Conservation (phyloP, 1,140 invertebrate species). For the Phthorimaea operculella region DNA sequence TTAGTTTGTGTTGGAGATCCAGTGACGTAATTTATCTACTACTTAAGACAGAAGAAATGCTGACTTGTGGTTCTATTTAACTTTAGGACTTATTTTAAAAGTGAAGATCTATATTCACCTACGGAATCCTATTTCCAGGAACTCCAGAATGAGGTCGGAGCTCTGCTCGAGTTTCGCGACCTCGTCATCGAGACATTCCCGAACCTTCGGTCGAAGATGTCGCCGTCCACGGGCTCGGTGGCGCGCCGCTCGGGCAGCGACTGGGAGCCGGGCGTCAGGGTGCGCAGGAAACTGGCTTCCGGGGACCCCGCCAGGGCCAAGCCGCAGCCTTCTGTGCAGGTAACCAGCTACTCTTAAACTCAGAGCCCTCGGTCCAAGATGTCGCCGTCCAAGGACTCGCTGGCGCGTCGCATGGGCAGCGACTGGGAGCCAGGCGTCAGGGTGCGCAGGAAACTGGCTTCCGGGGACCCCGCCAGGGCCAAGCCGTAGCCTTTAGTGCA, state of each 20-base stretch:
- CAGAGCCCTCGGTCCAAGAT: constrained; percentile 85
- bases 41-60: too few species aligned
- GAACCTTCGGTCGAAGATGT: constrained; percentile 84
- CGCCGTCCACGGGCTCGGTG: constrained; percentile 50
- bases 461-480: constrained; percentile 69
- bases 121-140: constrained; percentile 65
- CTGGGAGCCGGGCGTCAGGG: constrained; percentile 83
- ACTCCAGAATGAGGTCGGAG: constrained; percentile 90
- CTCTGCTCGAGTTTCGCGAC: constrained; percentile 87
- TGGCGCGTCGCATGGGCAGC: constrained; percentile 52
- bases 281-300: constrained; percentile 75
- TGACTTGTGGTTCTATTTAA: too few species aligned
- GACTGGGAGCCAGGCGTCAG: constrained; percentile 85
- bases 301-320: constrained; percentile 70
- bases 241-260: constrained; percentile 65
- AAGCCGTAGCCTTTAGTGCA: constrained; percentile 78
- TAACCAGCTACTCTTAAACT: too few species aligned
- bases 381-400: constrained; percentile 56
- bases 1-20: too few species aligned
- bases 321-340: constrained; percentile 77
- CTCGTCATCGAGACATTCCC: constrained; percentile 92
- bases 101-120: neutral
- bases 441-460: constrained; percentile 75
- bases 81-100: too few species aligned
- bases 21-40: too few species aligned